Evolutionary conservation across 2,113 vertebrate genomes (phyloP).

Genomic region (Gavialis gangeticus): DNA sequence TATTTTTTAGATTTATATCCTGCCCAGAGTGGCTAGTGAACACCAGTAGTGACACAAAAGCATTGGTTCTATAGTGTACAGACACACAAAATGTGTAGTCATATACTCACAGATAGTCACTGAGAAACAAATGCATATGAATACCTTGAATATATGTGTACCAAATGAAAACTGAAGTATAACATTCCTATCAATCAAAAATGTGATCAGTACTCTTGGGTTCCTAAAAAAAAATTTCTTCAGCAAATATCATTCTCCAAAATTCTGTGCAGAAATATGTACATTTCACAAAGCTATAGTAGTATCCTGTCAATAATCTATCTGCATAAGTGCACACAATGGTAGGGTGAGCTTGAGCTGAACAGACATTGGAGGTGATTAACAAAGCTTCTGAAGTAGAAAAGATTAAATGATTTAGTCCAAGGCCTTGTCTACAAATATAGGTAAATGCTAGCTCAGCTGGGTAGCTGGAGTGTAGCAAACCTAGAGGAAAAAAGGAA

Average conservation of each 20-base stretch:
- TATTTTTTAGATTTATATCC: too few species aligned
- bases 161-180: not conserved
- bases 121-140: too few species aligned
- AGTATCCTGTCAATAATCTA: not conserved
- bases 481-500: not conserved
- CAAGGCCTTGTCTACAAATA: not conserved
- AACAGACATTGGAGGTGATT: constrained; percentile 25
- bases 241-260: not conserved
- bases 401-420: constrained; percentile 4
- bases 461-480: not conserved
- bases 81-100: too few species aligned
- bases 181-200: not conserved
- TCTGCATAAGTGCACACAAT: not conserved
- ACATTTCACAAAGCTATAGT: not conserved
- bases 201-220: not conserved
- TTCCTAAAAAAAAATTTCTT: not conserved
- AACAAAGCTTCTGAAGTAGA: constrained; percentile 23
- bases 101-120: too few species aligned
- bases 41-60: too few species aligned
- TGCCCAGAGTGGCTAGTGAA: too few species aligned
- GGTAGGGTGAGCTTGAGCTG: not conserved
- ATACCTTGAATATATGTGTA: too few species aligned
- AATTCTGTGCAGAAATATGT: not conserved
- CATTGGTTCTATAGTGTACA: too few species aligned
- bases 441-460: constrained; percentile 6